phyloP scores from a whole-genome alignment of 2,113 vertebrate species.

The Xiphias gladius region DNA sequence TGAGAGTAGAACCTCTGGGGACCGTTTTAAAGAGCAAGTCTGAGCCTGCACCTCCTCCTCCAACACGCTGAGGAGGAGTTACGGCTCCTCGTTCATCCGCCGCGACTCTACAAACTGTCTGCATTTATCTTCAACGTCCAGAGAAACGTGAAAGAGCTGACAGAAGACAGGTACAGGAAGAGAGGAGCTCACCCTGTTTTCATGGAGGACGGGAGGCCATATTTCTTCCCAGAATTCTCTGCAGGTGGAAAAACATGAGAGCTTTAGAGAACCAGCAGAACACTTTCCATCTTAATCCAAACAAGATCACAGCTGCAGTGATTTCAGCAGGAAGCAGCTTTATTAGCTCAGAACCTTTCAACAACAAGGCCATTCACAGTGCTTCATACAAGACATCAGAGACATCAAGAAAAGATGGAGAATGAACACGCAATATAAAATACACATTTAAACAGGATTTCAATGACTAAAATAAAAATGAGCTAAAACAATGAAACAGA shows the following conservation, averaged over 20 bases:
- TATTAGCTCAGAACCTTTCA: not conserved
- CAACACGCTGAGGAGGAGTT: not conserved
- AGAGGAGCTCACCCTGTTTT: conserved; percentile 88
- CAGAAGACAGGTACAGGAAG: not conserved
- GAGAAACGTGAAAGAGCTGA: not conserved
- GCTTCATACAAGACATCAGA: no score
- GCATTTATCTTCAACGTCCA: not conserved
- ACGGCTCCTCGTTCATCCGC: not conserved
- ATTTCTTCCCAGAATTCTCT: conserved; percentile 86
- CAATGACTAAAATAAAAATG: no score
- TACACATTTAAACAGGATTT: no score
- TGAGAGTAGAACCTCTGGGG: no score
- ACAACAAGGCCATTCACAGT: not conserved
- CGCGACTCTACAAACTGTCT: not conserved
- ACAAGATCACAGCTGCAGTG: not conserved
- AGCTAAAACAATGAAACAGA: no score
- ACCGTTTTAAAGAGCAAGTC: no score
- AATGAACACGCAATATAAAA: no score
- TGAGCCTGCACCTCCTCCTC: no score
- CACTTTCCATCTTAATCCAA: not conserved
- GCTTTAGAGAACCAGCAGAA: not conserved
- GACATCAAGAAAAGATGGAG: no score
- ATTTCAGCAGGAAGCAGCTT: no score
- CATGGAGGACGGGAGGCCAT: conserved; percentile 78
- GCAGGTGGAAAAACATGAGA: conserved; percentile 51